Evolutionary conservation across 2,888 invertebrate species (phyloP).

Genomic region (Clepsis dumicolana): DNA sequence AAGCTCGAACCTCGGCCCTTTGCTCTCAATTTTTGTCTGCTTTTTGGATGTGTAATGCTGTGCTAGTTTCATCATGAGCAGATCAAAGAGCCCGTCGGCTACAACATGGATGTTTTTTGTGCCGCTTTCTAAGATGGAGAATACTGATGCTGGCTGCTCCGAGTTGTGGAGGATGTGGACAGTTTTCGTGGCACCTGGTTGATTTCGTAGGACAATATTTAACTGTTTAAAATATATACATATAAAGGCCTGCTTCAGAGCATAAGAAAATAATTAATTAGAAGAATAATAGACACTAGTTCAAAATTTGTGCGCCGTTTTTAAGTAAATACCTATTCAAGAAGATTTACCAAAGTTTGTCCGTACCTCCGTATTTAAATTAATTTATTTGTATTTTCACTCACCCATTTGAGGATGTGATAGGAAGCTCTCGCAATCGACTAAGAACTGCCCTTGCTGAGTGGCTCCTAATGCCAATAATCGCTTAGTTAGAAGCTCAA

Average conservation of each 20-base stretch:
- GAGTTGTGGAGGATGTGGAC: conserved; percentile 98
- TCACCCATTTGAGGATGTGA: conserved; percentile 90
- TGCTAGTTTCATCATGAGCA: conserved; percentile 95
- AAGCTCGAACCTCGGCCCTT: conserved; percentile 94
- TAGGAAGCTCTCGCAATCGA: conserved; percentile 97
- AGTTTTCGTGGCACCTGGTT: conserved; percentile 90
- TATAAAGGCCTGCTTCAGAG: too few species aligned
- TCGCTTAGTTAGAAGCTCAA: conserved; percentile 94
- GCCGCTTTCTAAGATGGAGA: conserved; percentile 95
- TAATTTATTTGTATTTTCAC: too few species aligned
- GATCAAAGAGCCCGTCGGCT: conserved; percentile 96
- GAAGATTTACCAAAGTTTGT: too few species aligned
- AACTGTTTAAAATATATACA: too few species aligned
- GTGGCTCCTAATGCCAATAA: conserved; percentile 94
- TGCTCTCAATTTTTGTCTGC: conserved; percentile 94
- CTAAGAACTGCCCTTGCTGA: conserved; percentile 95
- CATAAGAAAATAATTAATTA: too few species aligned
- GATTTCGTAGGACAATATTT: conserved; percentile 33
- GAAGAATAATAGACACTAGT: too few species aligned
- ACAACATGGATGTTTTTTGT: conserved; percentile 94
- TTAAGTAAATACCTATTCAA: too few species aligned
- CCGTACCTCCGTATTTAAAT: too few species aligned
- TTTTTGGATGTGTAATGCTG: conserved; percentile 96
- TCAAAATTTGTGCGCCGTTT: too few species aligned
- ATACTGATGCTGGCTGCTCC: conserved; percentile 97